Base-by-base conservation (phyloP, 2,888 invertebrate species). In the Leptura quadrifasciata region DNA sequence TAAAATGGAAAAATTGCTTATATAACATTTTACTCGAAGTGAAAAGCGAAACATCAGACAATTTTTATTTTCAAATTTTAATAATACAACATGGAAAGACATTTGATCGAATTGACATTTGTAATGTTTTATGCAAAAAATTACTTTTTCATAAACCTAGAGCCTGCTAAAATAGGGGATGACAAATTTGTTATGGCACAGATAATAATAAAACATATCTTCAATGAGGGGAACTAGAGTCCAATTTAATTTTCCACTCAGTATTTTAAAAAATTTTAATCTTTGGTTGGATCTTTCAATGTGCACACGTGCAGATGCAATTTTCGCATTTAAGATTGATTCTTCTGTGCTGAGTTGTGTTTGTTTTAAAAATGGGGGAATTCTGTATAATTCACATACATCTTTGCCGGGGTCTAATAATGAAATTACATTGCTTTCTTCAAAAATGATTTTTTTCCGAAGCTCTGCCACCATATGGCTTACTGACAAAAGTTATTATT, bases 201-300 rank as follows among this genome's bases (percentile, higher is more conserved):
- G 4, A 27, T 27, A 15, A 60, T 60, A 15, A 27, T 27, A 60
- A 64, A 39, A 15, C n/a, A 63, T 63, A 31, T 63, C 63, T 35
- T 63, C 27, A 31, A 63, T 18, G 17, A 31, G 31, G 17, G 24
- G 24, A 8, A 63, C 63, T 6, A 63, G 18, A 2, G 63, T 31
- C 63, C 63, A 8, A 31, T 63, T 31, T 12, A 63, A 31, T 18
- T 18, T 63, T 31, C 63, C 63, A 69, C 72, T 17, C 18, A 75
- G 69, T n/a, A 75, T 77, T 69, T 74, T 61, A 31, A 77, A 75
- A 1, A 67, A 35, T 58, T 77, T 77, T 1, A 75, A 69, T 54
- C 77, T 47, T 47, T 77, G 73, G n/a, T 67, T 76, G 24, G 58
- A 8, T 20, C 77, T 60, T 39, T 63, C 63, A 18, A 60, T 60